phyloP scores from a whole-genome alignment of 2,113 vertebrate genomes.

The Anser cygnoides region DNA sequence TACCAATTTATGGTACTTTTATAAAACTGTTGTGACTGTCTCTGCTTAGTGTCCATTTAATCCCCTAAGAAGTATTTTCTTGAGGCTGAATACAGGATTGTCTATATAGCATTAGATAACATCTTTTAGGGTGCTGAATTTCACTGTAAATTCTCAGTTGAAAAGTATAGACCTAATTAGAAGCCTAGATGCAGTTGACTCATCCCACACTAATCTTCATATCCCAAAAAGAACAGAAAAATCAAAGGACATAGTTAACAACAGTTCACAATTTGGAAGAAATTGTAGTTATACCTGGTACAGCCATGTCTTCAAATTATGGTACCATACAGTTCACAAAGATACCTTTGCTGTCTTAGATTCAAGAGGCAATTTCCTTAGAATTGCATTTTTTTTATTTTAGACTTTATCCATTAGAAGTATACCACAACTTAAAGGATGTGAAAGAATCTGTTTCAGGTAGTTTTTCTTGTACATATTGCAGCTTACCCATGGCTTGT shows the following conservation, averaged over 20 bases:
- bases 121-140: neutral
- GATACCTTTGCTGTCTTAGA: neutral
- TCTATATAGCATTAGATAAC: neutral
- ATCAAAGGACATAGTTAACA: neutral
- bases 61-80: neutral
- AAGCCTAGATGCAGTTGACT: neutral
- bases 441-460: neutral
- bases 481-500: neutral
- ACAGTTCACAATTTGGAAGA: neutral
- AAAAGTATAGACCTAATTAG: neutral
- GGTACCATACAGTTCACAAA: neutral
- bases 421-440: neutral
- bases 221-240: neutral
- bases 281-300: neutral
- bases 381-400: neutral
- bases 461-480: neutral
- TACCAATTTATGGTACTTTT: neutral
- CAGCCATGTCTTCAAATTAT: neutral
- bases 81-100: neutral
- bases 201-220: neutral
- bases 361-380: neutral
- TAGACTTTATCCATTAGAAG: neutral
- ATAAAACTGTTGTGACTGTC: neutral
- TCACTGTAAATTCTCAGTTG: neutral
- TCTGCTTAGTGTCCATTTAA: neutral